Conservation (phyloP, 2,797 vertebrate genomes). For the Aldrovandia affinis region DNA sequence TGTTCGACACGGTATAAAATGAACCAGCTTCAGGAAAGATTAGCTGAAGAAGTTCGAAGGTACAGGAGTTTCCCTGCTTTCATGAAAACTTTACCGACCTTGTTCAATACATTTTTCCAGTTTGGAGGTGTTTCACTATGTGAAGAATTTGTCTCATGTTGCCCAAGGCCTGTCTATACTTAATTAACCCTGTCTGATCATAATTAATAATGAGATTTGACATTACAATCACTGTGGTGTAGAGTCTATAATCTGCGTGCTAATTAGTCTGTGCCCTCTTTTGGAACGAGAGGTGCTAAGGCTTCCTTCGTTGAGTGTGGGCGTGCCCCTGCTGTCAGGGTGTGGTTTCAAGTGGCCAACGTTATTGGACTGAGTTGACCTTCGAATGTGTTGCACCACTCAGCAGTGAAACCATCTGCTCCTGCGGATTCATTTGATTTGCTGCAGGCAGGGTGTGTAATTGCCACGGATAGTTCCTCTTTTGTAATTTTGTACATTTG, state of each 20-base stretch:
- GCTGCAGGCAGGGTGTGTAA: not conserved
- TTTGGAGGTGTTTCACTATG: not conserved
- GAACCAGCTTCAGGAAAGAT: too few species aligned
- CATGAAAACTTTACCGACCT: too few species aligned
- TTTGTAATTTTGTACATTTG: not conserved
- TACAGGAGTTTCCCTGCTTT: too few species aligned
- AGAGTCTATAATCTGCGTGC: not conserved
- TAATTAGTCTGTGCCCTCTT: not conserved
- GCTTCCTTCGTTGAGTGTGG: not conserved
- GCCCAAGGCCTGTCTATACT: not conserved
- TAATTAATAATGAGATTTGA: too few species aligned
- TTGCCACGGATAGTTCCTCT: not conserved
- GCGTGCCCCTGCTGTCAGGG: not conserved
- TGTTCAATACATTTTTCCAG: too few species aligned
- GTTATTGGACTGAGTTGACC: not conserved
- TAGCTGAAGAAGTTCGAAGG: too few species aligned
- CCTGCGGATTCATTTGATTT: not conserved
- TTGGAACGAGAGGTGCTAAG: not conserved
- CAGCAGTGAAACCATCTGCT: not conserved
- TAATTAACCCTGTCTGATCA: not conserved
- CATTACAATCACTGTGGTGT: too few species aligned
- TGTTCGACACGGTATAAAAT: too few species aligned
- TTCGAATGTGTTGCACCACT: not conserved
- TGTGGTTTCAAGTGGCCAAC: not conserved
- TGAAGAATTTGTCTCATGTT: not conserved